Evolutionary conservation across 92 coral and sea anemone genomes (phyloP).

Genomic region (Porites cylindrica): DNA sequence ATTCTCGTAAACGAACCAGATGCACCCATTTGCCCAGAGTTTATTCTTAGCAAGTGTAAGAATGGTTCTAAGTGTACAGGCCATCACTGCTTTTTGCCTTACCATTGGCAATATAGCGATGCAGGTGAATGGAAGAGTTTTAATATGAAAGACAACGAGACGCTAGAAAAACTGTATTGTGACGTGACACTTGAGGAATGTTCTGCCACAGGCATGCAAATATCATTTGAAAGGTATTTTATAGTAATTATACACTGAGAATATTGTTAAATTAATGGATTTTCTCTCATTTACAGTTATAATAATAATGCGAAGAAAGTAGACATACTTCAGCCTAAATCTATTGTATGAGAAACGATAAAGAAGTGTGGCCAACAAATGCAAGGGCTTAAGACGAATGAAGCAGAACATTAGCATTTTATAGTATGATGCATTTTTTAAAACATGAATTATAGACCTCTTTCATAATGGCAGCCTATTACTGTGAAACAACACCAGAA

Average conservation of each 20-base stretch:
- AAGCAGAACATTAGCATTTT: too few relatives aligned
- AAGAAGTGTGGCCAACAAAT: not conserved
- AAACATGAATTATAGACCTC: too few relatives aligned
- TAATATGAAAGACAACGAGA: constrained; percentile 56
- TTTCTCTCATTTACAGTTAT: too few relatives aligned
- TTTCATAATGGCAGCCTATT: too few relatives aligned
- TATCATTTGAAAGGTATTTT: constrained; percentile 20
- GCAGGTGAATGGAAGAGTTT: constrained; percentile 64
- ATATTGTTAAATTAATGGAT: too few relatives aligned
- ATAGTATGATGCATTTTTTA: too few relatives aligned
- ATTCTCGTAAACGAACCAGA: constrained; percentile 24
- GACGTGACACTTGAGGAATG: constrained; percentile 43
- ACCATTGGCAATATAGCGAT: constrained; percentile 76
- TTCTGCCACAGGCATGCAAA: not conserved
- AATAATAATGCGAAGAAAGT: not conserved
- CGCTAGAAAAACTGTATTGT: constrained; percentile 79
- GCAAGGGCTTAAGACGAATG: not conserved
- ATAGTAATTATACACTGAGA: not conserved
- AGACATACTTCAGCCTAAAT: not conserved
- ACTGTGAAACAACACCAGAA: too few relatives aligned
- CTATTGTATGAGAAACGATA: not conserved
- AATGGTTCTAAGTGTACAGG: constrained; percentile 62
- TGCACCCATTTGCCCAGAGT: constrained; percentile 71
- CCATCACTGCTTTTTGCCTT: constrained; percentile 79
- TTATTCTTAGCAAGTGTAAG: constrained; percentile 71